Evolutionary conservation across 2,888 invertebrate species (phyloP).

Genomic region (Arge pagana): DNA sequence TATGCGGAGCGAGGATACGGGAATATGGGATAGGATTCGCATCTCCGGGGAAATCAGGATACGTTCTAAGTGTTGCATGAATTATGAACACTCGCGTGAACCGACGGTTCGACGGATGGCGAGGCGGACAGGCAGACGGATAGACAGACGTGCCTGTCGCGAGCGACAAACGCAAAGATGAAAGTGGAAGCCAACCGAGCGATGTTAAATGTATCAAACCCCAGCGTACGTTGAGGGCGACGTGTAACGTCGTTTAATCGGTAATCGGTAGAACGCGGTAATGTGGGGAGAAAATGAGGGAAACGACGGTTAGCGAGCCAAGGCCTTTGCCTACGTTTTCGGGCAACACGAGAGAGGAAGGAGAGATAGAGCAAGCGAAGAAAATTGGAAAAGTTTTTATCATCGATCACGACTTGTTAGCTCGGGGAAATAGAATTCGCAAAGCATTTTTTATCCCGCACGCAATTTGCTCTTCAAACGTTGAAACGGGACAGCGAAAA

Average conservation of each 20-base stretch:
- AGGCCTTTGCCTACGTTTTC: too few relatives aligned
- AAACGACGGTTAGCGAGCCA: too few relatives aligned
- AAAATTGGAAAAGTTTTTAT: conserved; percentile 20
- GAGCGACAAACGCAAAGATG: too few relatives aligned
- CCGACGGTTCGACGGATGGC: neutral
- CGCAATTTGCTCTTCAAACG: too few relatives aligned
- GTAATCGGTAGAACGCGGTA: conserved; percentile 1
- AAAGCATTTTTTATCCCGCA: neutral
- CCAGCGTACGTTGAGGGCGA: neutral
- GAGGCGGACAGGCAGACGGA: neutral
- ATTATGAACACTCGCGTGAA: conserved; percentile 31
- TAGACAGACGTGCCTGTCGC: neutral
- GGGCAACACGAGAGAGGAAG: neutral
- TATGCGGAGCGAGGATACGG: conserved; percentile 21
- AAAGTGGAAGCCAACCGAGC: neutral
- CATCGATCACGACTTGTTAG: conserved; percentile 21
- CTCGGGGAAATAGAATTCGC: conserved; percentile 15
- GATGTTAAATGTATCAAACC: too few relatives aligned
- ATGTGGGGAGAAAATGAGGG: neutral
- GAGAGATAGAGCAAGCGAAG: neutral
- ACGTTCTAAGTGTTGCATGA: conserved; percentile 36
- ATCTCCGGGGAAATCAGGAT: conserved; percentile 39
- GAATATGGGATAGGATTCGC: conserved; percentile 33
- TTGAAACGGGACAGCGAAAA: too few relatives aligned
- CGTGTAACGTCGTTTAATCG: neutral